These are phyloP conservation scores for Gymnocypris eckloni DNA, from an alignment of 2,797 vertebrate species.

Conservation along the genomic window DNA sequence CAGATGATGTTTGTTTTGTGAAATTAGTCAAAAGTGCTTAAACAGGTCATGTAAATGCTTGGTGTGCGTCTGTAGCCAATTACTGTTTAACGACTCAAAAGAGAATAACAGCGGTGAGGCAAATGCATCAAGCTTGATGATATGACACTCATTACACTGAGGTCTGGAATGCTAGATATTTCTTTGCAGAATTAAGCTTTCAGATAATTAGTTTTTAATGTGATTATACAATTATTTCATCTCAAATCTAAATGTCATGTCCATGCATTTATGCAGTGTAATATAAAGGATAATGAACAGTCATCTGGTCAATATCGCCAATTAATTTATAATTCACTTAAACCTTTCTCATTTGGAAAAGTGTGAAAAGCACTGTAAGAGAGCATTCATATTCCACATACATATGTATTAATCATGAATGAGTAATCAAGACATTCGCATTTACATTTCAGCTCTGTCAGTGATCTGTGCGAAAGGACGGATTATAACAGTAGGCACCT, in stretches of 20 bases:
- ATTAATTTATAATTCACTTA: not conserved
- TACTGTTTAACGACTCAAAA: not conserved
- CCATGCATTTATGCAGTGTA: not conserved
- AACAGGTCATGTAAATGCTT: not conserved
- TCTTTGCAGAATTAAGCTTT: not conserved
- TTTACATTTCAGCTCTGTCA: conserved; percentile 16
- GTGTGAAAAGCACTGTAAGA: conserved; percentile 1
- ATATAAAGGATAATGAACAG: not conserved
- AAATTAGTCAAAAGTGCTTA: not conserved
- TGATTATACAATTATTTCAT: not conserved
- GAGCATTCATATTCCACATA: conserved; percentile 4
- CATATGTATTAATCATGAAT: conserved; percentile 6
- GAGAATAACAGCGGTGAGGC: not conserved
- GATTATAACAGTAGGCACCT: conserved; percentile 16
- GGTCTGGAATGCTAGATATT: not conserved
- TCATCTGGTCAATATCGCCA: not conserved
- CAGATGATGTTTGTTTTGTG: conserved; percentile 24
- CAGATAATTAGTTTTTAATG: not conserved
- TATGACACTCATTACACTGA: not conserved
- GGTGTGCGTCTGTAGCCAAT: not conserved
- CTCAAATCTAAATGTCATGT: not conserved
- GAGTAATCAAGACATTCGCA: conserved; percentile 4
- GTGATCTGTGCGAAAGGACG: not conserved
- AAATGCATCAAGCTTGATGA: not conserved
- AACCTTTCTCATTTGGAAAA: not conserved